Conservation (phyloP, 2,113 vertebrate species). For the Peromyscus polionotus region DNA sequence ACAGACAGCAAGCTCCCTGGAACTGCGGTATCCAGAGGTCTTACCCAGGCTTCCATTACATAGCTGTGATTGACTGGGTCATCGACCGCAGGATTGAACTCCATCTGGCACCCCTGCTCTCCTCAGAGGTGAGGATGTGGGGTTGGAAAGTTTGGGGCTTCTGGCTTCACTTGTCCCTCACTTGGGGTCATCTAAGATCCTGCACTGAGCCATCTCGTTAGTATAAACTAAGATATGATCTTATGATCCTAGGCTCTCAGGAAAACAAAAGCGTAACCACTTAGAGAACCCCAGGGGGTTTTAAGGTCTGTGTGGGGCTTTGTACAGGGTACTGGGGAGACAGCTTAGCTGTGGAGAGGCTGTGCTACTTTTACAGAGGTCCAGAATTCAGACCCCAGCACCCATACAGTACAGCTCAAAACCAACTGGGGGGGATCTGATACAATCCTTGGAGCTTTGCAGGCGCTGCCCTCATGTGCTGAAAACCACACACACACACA, state of each 20-base stretch:
- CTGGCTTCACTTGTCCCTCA: neutral
- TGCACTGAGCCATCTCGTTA: neutral
- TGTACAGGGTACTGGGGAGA: neutral
- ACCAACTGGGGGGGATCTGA: neutral
- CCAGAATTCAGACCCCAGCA: neutral
- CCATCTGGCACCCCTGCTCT: neutral
- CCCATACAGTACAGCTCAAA: neutral
- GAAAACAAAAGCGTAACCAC: neutral
- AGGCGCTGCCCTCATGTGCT: neutral
- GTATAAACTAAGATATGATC: neutral
- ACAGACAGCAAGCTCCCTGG: neutral
- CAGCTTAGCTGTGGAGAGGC: neutral
- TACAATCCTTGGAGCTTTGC: neutral
- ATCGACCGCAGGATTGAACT: neutral
- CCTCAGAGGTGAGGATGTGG: neutral
- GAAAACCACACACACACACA: neutral
- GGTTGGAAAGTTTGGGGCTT: neutral
- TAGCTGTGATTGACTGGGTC: neutral
- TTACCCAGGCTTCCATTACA: neutral
- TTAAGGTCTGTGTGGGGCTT: neutral
- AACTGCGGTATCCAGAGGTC: neutral
- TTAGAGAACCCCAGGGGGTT: neutral
- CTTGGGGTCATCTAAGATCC: neutral
- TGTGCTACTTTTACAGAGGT: neutral
- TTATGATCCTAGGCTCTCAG: neutral